Evolutionary conservation across 2,888 invertebrate genomes (phyloP).

Genomic region (Watsonalla cultraria): DNA sequence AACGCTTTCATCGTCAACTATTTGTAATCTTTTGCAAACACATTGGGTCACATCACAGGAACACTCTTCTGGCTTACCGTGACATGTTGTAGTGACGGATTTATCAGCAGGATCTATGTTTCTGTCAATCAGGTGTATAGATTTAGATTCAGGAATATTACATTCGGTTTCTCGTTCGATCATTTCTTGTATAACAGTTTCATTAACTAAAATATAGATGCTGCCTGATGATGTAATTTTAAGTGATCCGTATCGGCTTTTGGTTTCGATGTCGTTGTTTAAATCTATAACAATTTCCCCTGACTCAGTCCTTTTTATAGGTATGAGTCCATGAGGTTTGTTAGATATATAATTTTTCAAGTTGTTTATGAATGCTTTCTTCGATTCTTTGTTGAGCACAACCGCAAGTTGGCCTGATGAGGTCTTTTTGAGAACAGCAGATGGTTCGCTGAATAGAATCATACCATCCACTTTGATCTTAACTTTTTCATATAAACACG

Average conservation of each 20-base stretch:
- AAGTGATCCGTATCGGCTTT: conserved; percentile 32
- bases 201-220: conserved; percentile 40
- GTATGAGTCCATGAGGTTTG: conserved; percentile 27
- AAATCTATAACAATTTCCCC: conserved; percentile 41
- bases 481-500: conserved; percentile 29
- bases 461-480: conserved; percentile 24
- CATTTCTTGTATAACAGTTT: conserved; percentile 22
- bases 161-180: conserved; percentile 12
- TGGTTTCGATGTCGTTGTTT: conserved; percentile 20
- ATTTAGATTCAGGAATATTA: conserved; percentile 2
- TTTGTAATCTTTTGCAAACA: conserved; percentile 26
- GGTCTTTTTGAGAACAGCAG: conserved; percentile 30
- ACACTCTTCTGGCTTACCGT: conserved; percentile 19
- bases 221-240: conserved; percentile 51
- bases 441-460: conserved; percentile 22
- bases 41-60: conserved; percentile 35
- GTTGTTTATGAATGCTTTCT: conserved; percentile 39
- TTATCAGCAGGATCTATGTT: conserved; percentile 26
- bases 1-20: conserved; percentile 3
- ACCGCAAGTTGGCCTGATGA: conserved; percentile 42
- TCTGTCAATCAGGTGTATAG: conserved; percentile 16
- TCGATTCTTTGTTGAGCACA: conserved; percentile 43
- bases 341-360: conserved; percentile 35
- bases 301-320: conserved; percentile 34
- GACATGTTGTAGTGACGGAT: conserved; percentile 35